These are phyloP conservation scores for Cyclophora punctaria DNA, from an alignment of 2,888 invertebrate species.

Conservation along the genomic window DNA sequence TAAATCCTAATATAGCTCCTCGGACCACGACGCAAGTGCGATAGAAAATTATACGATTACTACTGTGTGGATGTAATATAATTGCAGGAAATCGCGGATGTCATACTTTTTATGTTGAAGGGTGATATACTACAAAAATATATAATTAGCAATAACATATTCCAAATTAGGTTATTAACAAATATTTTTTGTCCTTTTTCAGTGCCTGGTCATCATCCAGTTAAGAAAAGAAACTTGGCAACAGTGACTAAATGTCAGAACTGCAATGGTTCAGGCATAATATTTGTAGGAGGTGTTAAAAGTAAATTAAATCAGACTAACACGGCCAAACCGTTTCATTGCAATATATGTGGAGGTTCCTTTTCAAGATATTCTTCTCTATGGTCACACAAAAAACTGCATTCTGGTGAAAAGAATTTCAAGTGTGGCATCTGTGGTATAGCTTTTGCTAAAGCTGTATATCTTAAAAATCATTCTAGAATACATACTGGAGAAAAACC, in stretches of 20 bases:
- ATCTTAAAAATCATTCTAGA: constrained; percentile 90
- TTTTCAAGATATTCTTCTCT: constrained; percentile 90
- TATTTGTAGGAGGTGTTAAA: constrained; percentile 82
- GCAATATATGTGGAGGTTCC: constrained; percentile 89
- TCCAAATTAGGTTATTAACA: background rate
- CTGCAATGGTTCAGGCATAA: constrained; percentile 91
- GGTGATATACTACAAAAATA: too few species aligned
- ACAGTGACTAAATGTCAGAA: constrained; percentile 91
- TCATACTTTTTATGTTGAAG: too few species aligned
- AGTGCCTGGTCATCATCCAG: constrained; percentile 81
- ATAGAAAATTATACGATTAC: background rate
- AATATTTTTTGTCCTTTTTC: constrained; percentile 16
- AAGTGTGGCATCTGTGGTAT: constrained; percentile 91
- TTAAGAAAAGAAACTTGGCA: constrained; percentile 87
- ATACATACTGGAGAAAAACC: constrained; percentile 86
- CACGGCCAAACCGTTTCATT: constrained; percentile 89
- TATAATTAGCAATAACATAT: background rate
- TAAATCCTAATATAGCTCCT: too few species aligned
- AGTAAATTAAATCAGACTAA: constrained; percentile 75
- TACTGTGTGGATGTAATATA: background rate
- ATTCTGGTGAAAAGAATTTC: constrained; percentile 88
- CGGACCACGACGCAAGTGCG: background rate
- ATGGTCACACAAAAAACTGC: constrained; percentile 92
- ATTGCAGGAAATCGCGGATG: background rate
- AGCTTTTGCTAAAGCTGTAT: constrained; percentile 93